Conservation (phyloP, 1,140 invertebrate species). For the Tetragnatha versicolor region DNA sequence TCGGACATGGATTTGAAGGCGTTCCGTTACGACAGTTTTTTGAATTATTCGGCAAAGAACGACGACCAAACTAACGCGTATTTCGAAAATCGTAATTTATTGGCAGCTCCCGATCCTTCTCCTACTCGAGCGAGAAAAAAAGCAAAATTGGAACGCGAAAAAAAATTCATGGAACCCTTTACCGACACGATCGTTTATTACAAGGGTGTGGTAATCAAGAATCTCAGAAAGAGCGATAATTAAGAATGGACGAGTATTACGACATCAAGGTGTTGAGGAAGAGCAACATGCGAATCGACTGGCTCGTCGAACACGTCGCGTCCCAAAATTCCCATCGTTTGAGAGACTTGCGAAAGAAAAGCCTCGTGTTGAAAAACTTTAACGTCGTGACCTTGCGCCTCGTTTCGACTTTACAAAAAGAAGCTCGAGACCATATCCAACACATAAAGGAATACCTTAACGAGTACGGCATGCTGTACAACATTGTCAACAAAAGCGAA, state of each 20-base stretch:
- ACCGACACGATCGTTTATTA: too few relatives aligned
- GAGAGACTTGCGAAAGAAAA: not conserved
- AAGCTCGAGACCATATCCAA: not conserved
- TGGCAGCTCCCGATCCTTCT: too few relatives aligned
- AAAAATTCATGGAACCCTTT: too few relatives aligned
- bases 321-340: not conserved
- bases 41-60: too few relatives aligned
- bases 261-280: not conserved
- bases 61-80: too few relatives aligned
- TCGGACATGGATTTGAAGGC: too few relatives aligned
- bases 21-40: too few relatives aligned
- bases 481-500: not conserved
- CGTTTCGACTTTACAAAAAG: not conserved
- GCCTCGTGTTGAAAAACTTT: not conserved
- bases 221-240: not conserved
- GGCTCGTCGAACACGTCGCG: not conserved
- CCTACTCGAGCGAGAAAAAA: too few relatives aligned
- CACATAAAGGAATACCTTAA: not conserved
- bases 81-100: too few relatives aligned
- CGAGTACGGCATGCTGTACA: slow-evolving; percentile 1
- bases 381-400: not conserved
- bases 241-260: not conserved
- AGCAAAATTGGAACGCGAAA: too few relatives aligned
- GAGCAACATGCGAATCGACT: not conserved
- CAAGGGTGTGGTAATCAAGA: not conserved